Evolutionary conservation across 1,140 invertebrate species (phyloP).

Genomic region (Papilio machaon): DNA sequence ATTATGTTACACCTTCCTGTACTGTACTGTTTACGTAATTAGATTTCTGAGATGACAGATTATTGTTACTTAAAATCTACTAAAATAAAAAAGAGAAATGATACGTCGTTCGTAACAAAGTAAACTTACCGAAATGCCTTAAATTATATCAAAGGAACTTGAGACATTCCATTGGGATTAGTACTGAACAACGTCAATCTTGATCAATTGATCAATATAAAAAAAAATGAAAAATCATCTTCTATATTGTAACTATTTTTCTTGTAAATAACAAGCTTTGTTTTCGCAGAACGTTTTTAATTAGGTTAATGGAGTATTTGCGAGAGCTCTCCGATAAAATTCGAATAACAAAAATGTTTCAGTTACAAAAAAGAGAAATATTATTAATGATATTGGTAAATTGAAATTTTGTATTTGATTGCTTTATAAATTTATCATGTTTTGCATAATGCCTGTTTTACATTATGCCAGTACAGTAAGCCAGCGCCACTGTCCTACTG

Average conservation of each 20-base stretch:
- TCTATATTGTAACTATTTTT: neutral
- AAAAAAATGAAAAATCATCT: neutral
- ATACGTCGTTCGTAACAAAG: neutral
- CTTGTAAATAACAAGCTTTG: neutral
- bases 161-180: neutral
- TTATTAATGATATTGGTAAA: neutral
- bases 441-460: neutral
- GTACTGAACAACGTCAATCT: slow-evolving; percentile 1
- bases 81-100: neutral
- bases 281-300: neutral
- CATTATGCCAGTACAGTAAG: no score
- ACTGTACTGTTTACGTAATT: neutral
- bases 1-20: neutral
- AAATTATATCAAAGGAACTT: neutral
- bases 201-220: slow-evolving; percentile 2
- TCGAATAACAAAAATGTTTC: neutral
- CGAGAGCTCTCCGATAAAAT: neutral
- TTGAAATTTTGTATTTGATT: neutral
- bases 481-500: no score
- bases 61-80: no score
- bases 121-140: neutral
- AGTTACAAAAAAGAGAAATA: neutral
- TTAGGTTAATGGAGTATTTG: neutral
- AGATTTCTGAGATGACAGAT: neutral
- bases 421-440: neutral